Evolutionary conservation across 2,888 invertebrate species (phyloP).

Genomic region (Epicampocera succincta): DNA sequence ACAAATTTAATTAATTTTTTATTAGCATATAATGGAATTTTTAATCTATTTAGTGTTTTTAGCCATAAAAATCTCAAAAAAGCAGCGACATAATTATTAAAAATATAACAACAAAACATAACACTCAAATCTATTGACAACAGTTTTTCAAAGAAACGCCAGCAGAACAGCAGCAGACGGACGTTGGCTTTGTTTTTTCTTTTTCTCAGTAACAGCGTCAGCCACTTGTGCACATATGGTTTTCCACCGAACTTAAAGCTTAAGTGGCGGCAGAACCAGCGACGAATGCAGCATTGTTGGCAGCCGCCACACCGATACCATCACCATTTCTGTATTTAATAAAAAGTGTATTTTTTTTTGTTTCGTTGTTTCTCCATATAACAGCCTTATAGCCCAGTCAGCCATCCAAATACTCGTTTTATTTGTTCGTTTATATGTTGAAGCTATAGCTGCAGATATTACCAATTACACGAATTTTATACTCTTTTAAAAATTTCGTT

Average conservation of each 20-base stretch:
- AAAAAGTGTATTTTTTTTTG: constrained; percentile 32
- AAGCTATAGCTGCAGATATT: constrained; percentile 71
- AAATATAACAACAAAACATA: constrained; percentile 36
- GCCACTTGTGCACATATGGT: neutral
- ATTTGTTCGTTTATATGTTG: constrained; percentile 66
- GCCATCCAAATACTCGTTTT: constrained; percentile 67
- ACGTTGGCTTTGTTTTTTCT: neutral
- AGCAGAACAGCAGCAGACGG: constrained; percentile 38
- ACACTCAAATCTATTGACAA: constrained; percentile 32
- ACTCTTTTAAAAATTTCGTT: constrained; percentile 82
- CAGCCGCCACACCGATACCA: constrained; percentile 37
- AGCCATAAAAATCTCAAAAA: constrained; percentile 53
- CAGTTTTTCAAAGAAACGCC: constrained; percentile 30
- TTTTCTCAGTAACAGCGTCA: neutral
- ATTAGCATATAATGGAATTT: constrained; percentile 45
- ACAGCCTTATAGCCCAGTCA: constrained; percentile 68
- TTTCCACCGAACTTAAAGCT: neutral
- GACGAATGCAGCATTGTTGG: constrained; percentile 38
- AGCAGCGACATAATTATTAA: constrained; percentile 20
- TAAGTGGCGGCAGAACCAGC: constrained; percentile 29
- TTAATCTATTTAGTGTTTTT: constrained; percentile 73
- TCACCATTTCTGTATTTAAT: constrained; percentile 45
- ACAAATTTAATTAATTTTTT: constrained; percentile 52
- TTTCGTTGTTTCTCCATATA: constrained; percentile 35
- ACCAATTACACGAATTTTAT: constrained; percentile 82